Base-by-base conservation (phyloP, 2,113 vertebrate genomes). In the Rhadina sibilatrix region DNA sequence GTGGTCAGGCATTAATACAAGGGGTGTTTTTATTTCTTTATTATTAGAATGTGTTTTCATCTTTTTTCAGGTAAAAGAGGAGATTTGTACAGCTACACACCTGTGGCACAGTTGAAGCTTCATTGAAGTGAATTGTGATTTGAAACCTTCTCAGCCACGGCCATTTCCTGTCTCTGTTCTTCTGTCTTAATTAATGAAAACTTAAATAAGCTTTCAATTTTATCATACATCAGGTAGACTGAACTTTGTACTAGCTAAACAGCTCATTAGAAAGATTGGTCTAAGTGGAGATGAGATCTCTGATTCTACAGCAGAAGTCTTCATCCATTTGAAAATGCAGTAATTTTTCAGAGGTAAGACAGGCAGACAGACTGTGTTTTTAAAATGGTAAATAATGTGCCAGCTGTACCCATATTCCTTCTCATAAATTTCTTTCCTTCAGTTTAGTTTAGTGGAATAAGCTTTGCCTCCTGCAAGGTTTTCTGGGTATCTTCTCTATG, bases 1-100 rank as follows among this genome's bases (percentile, higher is more conserved):
- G 90, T 96, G 97, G 97, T 95, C 96, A 96, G 95, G 80, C 87
- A 97, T 96, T 96, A 96, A 96, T 95, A 97, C 89, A 97, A 96
- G 83, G 53, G 66, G 79, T 94, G 74, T 86, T 97, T 98, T 96
- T 97, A 97, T 97, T 97, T 97, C 92, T 92, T 89, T 97, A 96
- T 96, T 96, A 96, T 96, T 95, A 87, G 85, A 96, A 88, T 70
- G 77, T 89, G 25, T 96, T 97, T 97, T 96, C 72, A 75, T 87
- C 63, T 89, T 92, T 94, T 95, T 82, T 95, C 92, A 90, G 74
- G 50, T 68, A 70, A 69, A 93, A 91, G 70, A 94, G 33, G 44
- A 96, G 69, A 82, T 56, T 30, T 0, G 2, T 77, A 75, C 57
- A 89, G 89, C 83, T 94, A 64, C 25, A 59, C 25, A 81, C 59